Base-by-base conservation (phyloP, 2,797 vertebrate species). In the Eidolon dupreanum region DNA sequence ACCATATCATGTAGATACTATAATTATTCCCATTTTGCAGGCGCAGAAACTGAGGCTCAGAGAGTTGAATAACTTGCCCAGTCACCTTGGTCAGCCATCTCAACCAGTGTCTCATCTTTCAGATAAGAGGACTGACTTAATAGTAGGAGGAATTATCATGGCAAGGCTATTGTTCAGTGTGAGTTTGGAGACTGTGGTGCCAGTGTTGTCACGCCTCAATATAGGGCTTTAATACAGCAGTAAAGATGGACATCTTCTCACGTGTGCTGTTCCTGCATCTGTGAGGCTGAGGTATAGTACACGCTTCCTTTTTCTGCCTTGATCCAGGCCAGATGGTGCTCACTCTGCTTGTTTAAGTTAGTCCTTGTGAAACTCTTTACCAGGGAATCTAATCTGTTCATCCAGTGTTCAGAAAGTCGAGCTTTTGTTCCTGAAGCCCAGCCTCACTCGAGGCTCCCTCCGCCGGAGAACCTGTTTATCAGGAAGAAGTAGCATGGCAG, bases 401-500 rank as follows among this genome's bases (percentile, higher is more conserved):
- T 92, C 97, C 87, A 59, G 19, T 91, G 11, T 16, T 89, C 73
- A 26, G 0, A 85, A 88, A 96, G 84, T 82, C 28, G 94, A 74
- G 95, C 51, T 92, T 97, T 98, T 97, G 20, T 98, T 97, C 82
- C 3, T 6, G 2, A 81, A 97, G 49, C 63, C 31, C 73, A 94
- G 71, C 93, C 66, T 77, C 46, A 33, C 82, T 70, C 82, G 83
- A 95, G 85, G 86, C 71, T 93, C 49, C 53, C n/a, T 88, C 38
- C 33, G 88, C 33, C 51, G n/a, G 20, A 49, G 65, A 98, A 98
- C 93, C 88, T 97, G 97, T 98, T 98, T 97, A 94, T 96, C 43
- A 49, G 97, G 98, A 98, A 97, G 36, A 88, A 71, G 74, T 46
- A 68, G n/a, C 19, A 38, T 6, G 68, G 51, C 38, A 43, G n/a